Conservation (phyloP, 2,113 vertebrate species). For the Hirundichthys speculiger region DNA sequence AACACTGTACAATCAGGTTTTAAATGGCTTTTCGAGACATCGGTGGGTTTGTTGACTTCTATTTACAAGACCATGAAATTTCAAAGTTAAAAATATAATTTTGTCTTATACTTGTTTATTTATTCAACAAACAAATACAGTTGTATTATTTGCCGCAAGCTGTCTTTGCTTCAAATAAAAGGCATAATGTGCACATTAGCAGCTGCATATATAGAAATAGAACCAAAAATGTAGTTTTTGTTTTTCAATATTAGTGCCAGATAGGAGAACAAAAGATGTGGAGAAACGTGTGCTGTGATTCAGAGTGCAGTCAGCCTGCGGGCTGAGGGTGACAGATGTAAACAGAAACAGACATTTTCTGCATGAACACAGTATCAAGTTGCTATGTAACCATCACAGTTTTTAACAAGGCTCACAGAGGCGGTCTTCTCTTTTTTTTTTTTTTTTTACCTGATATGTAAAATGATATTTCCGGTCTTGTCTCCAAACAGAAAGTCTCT, state of each 20-base stretch:
- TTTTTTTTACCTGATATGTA: constrained; percentile 26
- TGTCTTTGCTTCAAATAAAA: constrained; percentile 41
- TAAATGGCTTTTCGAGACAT: constrained; percentile 80
- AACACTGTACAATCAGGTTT: constrained; percentile 82
- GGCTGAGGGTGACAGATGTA: constrained; percentile 27
- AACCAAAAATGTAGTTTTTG: constrained; percentile 10
- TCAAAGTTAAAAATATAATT: constrained; percentile 24
- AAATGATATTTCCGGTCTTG: constrained; percentile 22
- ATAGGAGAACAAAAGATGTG: constrained; percentile 29
- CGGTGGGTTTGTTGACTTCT: constrained; percentile 56
- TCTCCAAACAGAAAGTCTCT: constrained; percentile 13
- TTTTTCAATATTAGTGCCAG: constrained; percentile 57
- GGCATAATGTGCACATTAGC: constrained; percentile 34
- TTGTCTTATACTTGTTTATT: constrained; percentile 13
- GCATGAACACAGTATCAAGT: constrained; percentile 22
- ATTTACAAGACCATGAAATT: constrained; percentile 20
- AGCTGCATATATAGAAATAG: constrained; percentile 44
- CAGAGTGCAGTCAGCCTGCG: not conserved
- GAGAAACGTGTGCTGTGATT: no score
- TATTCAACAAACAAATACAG: constrained; percentile 56
- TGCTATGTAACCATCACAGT: constrained; percentile 38
- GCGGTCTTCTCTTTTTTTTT: not conserved
- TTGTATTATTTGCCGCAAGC: constrained; percentile 32
- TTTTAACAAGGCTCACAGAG: constrained; percentile 43
- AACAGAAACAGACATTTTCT: constrained; percentile 37